These are phyloP conservation scores for Aphelenchoides fujianensis DNA, from an alignment of 1,140 invertebrate species.

Conservation along the genomic window DNA sequence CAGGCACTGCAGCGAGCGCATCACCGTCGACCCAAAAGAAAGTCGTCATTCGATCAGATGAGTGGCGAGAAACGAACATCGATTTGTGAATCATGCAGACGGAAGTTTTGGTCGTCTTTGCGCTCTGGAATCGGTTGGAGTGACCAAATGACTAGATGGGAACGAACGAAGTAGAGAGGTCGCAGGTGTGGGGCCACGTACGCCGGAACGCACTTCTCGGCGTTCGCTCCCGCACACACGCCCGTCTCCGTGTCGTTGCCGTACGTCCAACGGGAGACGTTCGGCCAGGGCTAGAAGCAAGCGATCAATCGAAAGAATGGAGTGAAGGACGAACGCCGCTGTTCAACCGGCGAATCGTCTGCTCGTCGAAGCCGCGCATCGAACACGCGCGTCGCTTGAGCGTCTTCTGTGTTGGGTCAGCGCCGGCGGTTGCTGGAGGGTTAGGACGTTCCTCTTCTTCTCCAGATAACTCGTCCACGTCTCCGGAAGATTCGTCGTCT, in stretches of 20 bases:
- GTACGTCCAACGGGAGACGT: neutral
- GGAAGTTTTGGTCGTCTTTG: neutral
- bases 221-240: neutral
- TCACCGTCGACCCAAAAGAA: neutral
- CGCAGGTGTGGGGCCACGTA: neutral
- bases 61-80: too few species aligned
- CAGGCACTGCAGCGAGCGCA: neutral
- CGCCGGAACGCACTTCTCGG: neutral
- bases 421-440: too few species aligned
- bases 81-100: neutral
- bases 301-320: too few species aligned
- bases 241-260: neutral
- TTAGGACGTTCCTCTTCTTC: too few species aligned
- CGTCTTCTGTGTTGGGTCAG: constrained; percentile 2
- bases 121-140: neutral
- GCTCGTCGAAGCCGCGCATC: neutral
- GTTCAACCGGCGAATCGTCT: neutral
- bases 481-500: too few species aligned
- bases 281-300: neutral
- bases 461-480: too few species aligned
- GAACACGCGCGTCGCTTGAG: neutral
- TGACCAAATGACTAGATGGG: neutral
- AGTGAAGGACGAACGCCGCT: neutral
- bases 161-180: neutral
- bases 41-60: too few species aligned